Evolutionary conservation across 1,140 invertebrate species (phyloP).

Genomic region (Drosophila orosa): DNA sequence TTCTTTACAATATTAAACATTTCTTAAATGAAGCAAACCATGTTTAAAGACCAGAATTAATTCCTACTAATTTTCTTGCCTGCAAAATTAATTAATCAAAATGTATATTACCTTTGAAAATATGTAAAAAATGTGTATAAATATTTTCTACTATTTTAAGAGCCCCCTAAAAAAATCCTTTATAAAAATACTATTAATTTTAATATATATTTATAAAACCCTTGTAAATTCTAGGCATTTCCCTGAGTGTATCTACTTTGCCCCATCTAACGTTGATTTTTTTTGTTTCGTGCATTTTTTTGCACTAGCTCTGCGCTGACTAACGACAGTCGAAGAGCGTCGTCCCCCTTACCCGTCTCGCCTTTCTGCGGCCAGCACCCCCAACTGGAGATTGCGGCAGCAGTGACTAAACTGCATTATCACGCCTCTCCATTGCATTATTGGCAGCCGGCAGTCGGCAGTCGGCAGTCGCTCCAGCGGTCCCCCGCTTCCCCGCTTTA

Average conservation of each 20-base stretch:
- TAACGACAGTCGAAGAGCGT: constrained; percentile 54
- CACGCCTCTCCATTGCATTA: constrained; percentile 81
- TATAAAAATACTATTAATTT: background rate
- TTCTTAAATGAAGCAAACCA: background rate
- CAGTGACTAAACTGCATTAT: constrained; percentile 82
- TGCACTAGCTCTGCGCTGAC: constrained; percentile 29
- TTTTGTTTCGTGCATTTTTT: constrained; percentile 37
- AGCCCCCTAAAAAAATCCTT: too few relatives aligned
- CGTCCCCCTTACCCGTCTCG: background rate
- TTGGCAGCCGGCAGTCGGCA: constrained; percentile 62
- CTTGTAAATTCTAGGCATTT: background rate
- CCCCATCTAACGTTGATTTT: constrained; percentile 24
- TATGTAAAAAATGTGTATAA: too few relatives aligned
- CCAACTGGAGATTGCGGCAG: constrained; percentile 38
- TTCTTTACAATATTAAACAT: background rate
- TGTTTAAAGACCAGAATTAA: background rate
- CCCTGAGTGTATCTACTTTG: background rate
- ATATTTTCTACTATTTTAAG: background rate
- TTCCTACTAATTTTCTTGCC: background rate
- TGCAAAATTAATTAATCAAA: background rate
- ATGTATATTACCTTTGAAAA: background rate
- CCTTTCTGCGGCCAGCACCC: constrained; percentile 24
- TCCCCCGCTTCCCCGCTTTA: constrained; percentile 24
- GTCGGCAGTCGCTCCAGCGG: background rate
- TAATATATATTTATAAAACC: background rate